Base-by-base conservation (phyloP, 1,140 invertebrate species). In the Apis florea region DNA sequence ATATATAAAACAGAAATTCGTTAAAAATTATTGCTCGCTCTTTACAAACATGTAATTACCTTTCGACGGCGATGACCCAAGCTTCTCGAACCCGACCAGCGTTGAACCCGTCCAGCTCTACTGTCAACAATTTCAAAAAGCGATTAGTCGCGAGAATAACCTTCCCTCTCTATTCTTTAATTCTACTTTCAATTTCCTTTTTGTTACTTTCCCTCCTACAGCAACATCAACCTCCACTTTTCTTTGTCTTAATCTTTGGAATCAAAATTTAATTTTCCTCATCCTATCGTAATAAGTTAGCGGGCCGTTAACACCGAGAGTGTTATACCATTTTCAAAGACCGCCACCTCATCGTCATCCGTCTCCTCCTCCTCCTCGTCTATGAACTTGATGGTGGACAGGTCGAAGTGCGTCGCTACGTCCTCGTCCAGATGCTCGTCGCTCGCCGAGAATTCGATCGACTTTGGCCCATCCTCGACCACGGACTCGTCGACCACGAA, bases 51-150 rank as follows among this genome's bases (percentile, higher is more conserved):
- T 12, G 17, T 58, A 67, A 74, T 75, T 89, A 96, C 95, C 98
- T 97, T 95, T 99, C 98, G 89, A 99, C 98, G 71, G 98, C 98
- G 93, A 99, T 99, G 94, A 99, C 97, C 95, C 98, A 99, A 74
- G 98, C 98, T 97, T 99, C 98, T 93, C 98, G 97, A 87, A 99
- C 91, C 85, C 90, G 91, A 83, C 90, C 97, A 92, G 97, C 97
- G 94, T 97, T 97, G 86, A 96, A 95, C 63, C 90, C 91, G 93
- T 98, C 97, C 94, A 97, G 96, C 92, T 97, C 98, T 98, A 95
- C 85, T 96, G 95, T 91, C 94, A 90, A 94, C 54, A 88, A 88
- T 87, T 87, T 69, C 63, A 74, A 61, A 74, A 61, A 71, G 59
- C 53, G 11, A 87, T 88, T 87, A 86, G 74, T 84, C 63, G 40